Evolutionary conservation across 2,888 invertebrate species (phyloP).

Genomic region (Netelia melanura): DNA sequence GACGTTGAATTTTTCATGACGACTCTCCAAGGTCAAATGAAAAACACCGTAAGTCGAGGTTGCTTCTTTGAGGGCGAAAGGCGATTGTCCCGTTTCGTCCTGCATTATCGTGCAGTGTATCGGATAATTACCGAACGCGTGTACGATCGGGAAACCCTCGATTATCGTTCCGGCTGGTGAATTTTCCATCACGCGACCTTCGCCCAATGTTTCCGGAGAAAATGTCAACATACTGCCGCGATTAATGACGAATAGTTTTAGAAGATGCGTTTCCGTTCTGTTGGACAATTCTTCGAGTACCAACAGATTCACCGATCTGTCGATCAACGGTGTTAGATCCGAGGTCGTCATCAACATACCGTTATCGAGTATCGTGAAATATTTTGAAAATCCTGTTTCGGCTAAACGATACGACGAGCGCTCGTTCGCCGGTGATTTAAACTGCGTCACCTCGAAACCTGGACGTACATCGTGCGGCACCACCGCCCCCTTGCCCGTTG

Average conservation of each 20-base stretch:
- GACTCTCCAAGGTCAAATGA: conserved; percentile 78
- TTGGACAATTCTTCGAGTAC: conserved; percentile 93
- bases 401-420: conserved; percentile 89
- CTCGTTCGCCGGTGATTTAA: conserved; percentile 84
- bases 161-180: conserved; percentile 90
- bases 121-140: conserved; percentile 89
- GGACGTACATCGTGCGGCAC: conserved; percentile 96
- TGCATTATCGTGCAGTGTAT: conserved; percentile 93
- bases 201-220: conserved; percentile 87
- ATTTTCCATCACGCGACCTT: conserved; percentile 92
- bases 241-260: conserved; percentile 94
- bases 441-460: conserved; percentile 94
- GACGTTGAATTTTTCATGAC: conserved; percentile 88
- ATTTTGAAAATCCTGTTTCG: conserved; percentile 93
- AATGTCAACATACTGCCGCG: conserved; percentile 93
- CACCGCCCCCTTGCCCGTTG: conserved; percentile 85
- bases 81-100: conserved; percentile 87
- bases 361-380: conserved; percentile 94
- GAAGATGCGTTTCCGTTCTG: conserved; percentile 91
- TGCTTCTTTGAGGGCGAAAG: conserved; percentile 90
- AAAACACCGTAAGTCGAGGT: conserved; percentile 86
- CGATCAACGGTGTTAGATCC: conserved; percentile 92
- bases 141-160: conserved; percentile 90
- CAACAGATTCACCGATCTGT: conserved; percentile 92
- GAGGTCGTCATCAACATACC: conserved; percentile 96